phyloP scores from a whole-genome alignment of 2,888 invertebrate species.

The Cheilosia grossa region DNA sequence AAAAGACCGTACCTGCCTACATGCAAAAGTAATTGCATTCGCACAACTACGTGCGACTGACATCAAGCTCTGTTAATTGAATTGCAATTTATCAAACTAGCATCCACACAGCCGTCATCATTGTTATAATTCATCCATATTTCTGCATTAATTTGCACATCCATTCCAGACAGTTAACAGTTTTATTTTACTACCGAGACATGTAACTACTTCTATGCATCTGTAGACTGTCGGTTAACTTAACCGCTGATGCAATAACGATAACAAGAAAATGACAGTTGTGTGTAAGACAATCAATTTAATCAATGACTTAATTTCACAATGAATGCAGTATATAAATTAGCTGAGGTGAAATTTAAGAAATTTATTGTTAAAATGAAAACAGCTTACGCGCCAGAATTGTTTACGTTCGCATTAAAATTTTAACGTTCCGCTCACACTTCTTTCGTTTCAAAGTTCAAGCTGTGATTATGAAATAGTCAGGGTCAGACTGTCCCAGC shows the following conservation, averaged over 20 bases:
- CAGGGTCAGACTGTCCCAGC: neutral
- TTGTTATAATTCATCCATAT: neutral
- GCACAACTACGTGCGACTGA: neutral
- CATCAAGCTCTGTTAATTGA: neutral
- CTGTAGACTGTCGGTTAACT: slow-evolving; percentile 47
- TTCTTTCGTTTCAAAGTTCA: slow-evolving; percentile 13
- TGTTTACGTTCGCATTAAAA: neutral
- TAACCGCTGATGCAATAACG: slow-evolving; percentile 35
- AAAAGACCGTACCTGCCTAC: neutral
- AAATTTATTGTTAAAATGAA: neutral
- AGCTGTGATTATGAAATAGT: neutral
- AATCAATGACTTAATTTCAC: slow-evolving; percentile 32
- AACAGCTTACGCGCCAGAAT: neutral
- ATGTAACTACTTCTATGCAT: slow-evolving; percentile 4
- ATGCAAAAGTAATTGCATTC: slow-evolving; percentile 19
- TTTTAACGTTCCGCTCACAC: neutral
- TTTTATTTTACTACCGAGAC: neutral
- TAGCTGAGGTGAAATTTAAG: slow-evolving; percentile 17
- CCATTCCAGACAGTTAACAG: slow-evolving; percentile 9
- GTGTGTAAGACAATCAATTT: slow-evolving; percentile 2
- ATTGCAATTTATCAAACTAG: slow-evolving; percentile 19
- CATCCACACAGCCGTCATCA: neutral
- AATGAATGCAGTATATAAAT: neutral
- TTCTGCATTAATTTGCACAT: slow-evolving; percentile 7
- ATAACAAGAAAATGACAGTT: slow-evolving; percentile 34